Base-by-base conservation (phyloP, 2,888 invertebrate genomes). In the Drepanosiphum platanoidis region DNA sequence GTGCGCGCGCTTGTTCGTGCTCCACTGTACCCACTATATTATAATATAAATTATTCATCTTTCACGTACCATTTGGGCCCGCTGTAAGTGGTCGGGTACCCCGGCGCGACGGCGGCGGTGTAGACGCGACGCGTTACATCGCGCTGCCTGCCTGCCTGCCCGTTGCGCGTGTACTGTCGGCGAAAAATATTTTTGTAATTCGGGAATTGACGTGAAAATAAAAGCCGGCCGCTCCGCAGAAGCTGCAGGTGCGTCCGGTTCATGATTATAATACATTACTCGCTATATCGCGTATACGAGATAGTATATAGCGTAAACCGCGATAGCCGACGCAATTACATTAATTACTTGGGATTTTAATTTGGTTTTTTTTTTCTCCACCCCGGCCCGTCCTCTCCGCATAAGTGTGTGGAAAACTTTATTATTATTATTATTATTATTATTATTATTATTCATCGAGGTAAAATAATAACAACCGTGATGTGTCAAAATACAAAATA, bases 401-500 rank as follows among this genome's bases (percentile, higher is more conserved):
- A 30, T 8, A 22, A 61, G 61, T 61, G n/a, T 61, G 61, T 9
- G 27, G 27, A 74, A 52, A 52, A 42, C 52, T 36, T 74, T 74
- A 22, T 68, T 61, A 11, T 61, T 68, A 22, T 32, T 68, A 2
- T n/a, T n/a, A n/a, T n/a, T n/a, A n/a, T n/a, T n/a, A n/a, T n/a
- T n/a, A n/a, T n/a, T n/a, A n/a, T n/a, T n/a, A n/a, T n/a, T n/a
- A n/a, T n/a, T n/a, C n/a, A n/a, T n/a, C n/a, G 68, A 68, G 68
- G 27, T 27, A 64, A 64, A 64, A 27, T 64, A 64, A 64, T 64
- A 64, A 32, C 78, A 61, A 58, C 11, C 39, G 61, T 36, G 77
- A 27, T 22, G 46, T 74, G 74, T 52, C 52, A 74, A 46, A 74
- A 71, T 42, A 71, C 71, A 36, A 52, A 52, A n/a, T 39, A 71